phyloP scores from a whole-genome alignment of 2,113 vertebrate genomes.

The Malurus melanocephalus region DNA sequence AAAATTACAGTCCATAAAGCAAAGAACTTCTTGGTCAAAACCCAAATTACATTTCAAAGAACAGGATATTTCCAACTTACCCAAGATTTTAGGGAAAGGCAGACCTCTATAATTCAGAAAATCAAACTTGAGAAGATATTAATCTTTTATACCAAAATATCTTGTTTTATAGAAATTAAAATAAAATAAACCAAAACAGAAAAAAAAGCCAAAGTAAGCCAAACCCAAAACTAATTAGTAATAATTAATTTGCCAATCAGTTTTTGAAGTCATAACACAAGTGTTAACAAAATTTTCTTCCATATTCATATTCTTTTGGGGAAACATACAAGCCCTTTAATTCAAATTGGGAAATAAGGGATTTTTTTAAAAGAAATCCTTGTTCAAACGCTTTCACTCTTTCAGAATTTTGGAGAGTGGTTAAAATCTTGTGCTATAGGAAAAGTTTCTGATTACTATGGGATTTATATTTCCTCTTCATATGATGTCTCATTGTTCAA shows the following conservation, averaged over 20 bases:
- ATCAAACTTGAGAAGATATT: fast-evolving
- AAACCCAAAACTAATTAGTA: not conserved
- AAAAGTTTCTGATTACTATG: not conserved
- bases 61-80: not conserved
- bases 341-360: not conserved
- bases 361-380: not conserved
- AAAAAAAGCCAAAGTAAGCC: not conserved
- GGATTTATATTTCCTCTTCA: not conserved
- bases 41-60: not conserved
- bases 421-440: not conserved
- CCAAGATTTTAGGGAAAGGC: not conserved
- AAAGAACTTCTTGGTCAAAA: not conserved
- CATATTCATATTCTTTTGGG: not conserved
- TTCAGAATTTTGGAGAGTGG: not conserved
- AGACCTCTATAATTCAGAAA: not conserved
- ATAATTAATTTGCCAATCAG: not conserved
- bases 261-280: not conserved
- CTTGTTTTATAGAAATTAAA: not conserved
- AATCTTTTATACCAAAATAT: not conserved
- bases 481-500: not conserved
- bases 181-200: not conserved
- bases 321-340: not conserved
- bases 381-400: not conserved
- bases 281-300: not conserved
- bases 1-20: not conserved